A percentile compares a stretch with the other conserved stretches of the same genome.
Conservation (phyloP, 1,140 invertebrate genomes). For the Pectinophora gossypiella region DNA sequence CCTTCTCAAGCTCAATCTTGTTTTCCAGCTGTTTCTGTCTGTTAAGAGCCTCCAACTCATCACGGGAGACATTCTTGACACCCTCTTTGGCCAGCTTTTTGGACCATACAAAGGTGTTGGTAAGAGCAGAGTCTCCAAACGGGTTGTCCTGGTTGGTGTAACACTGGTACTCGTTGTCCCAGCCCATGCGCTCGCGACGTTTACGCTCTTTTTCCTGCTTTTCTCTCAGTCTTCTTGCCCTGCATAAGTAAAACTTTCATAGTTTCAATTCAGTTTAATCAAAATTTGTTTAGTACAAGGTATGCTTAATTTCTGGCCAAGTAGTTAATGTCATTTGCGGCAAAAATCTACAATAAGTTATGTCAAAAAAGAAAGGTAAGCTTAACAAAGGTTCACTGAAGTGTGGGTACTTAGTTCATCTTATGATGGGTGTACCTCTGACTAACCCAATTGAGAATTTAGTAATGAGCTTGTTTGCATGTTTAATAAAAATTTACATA, state of each 20-base stretch:
- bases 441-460: too few species aligned
- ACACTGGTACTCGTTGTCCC: constrained; percentile 96
- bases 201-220: constrained; percentile 95
- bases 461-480: not conserved
- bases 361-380: too few species aligned
- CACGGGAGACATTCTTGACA: constrained; percentile 83
- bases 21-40: constrained; percentile 94
- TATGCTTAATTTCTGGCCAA: too few species aligned
- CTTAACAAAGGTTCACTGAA: too few species aligned
- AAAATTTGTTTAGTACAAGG: too few species aligned
- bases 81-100: constrained; percentile 98
- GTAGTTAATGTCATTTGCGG: too few species aligned
- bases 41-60: constrained; percentile 91
- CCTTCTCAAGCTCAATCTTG: constrained; percentile 90
- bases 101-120: constrained; percentile 93
- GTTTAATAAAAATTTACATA: constrained; percentile 22
- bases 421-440: too few species aligned
- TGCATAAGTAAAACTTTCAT: constrained; percentile 24
- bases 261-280: too few species aligned
- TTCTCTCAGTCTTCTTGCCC: constrained; percentile 89
- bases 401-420: too few species aligned
- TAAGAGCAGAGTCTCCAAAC: constrained; percentile 96
- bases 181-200: constrained; percentile 93
- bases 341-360: too few species aligned
- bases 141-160: constrained; percentile 99